These are phyloP conservation scores for Sarcophaga variegata DNA, from an alignment of 2,888 invertebrate genomes.

Conservation along the genomic window DNA sequence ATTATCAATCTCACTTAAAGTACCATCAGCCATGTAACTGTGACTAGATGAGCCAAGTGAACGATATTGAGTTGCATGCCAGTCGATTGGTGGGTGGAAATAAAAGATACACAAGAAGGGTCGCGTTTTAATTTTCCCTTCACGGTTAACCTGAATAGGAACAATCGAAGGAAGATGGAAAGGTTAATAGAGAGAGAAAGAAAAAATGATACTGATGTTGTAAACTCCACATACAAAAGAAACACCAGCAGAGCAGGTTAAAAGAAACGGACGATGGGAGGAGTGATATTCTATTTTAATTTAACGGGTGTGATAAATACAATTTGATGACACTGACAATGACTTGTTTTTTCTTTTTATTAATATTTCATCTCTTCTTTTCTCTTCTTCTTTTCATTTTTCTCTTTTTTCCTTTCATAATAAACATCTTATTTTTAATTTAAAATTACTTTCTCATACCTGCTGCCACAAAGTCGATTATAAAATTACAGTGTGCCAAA, in stretches of 20 bases:
- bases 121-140: neutral
- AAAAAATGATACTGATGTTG: slow-evolving; percentile 59
- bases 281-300: slow-evolving; percentile 32
- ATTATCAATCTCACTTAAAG: neutral
- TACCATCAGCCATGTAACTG: neutral
- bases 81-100: neutral
- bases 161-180: neutral
- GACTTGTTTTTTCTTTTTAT: slow-evolving; percentile 39
- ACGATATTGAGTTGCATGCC: neutral
- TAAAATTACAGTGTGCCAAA: neutral
- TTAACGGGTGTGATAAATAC: slow-evolving; percentile 66
- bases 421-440: slow-evolving; percentile 27
- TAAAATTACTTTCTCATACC: slow-evolving; percentile 5
- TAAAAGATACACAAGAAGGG: slow-evolving; percentile 43
- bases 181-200: slow-evolving; percentile 41
- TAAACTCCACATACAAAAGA: neutral
- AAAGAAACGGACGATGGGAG: neutral
- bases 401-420: slow-evolving; percentile 40
- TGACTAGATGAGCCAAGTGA: slow-evolving; percentile 16
- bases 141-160: slow-evolving; percentile 3
- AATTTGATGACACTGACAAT: slow-evolving; percentile 64
- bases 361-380: slow-evolving; percentile 24
- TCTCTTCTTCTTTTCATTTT: slow-evolving; percentile 15
- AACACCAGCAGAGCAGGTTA: slow-evolving; percentile 14
- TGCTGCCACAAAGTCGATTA: neutral